Evolutionary conservation across 2,888 invertebrate genomes (phyloP).

Genomic region (Aromia moschata): DNA sequence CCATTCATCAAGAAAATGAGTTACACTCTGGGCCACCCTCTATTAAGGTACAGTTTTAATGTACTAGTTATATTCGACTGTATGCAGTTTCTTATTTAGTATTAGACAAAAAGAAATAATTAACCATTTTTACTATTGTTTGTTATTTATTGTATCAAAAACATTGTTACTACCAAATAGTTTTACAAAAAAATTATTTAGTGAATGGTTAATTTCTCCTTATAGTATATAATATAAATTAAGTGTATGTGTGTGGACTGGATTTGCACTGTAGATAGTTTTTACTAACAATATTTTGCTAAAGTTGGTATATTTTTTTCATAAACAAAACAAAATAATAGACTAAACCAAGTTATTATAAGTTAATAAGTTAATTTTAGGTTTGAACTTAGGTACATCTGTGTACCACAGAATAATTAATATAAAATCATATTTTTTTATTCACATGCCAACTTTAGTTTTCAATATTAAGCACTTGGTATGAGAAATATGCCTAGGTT

Average conservation of each 20-base stretch:
- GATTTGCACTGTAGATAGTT: constrained; percentile 35
- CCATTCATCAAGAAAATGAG: constrained; percentile 79
- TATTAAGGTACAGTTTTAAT: constrained; percentile 74
- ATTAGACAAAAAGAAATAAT: constrained; percentile 2
- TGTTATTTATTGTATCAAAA: too few species aligned
- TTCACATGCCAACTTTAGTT: background rate
- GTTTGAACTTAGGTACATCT: too few species aligned
- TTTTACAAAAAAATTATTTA: too few species aligned
- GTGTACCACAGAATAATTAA: too few species aligned
- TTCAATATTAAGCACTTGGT: constrained; percentile 9
- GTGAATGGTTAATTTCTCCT: constrained; percentile 17
- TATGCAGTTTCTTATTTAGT: constrained; percentile 18
- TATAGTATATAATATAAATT: background rate
- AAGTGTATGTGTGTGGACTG: constrained; percentile 22
- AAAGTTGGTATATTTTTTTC: constrained; percentile 10
- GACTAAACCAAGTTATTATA: too few species aligned
- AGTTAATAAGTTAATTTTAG: too few species aligned
- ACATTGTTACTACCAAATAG: background rate
- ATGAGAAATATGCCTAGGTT: constrained; percentile 23
- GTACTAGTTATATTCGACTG: background rate
- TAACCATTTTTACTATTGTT: background rate
- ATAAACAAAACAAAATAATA: too few species aligned
- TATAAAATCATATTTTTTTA: too few species aligned
- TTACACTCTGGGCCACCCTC: constrained; percentile 81
- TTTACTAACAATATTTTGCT: constrained; percentile 11